These are phyloP conservation scores for Alsophila aescularia DNA, from an alignment of 2,888 invertebrate genomes.

Conservation along the genomic window DNA sequence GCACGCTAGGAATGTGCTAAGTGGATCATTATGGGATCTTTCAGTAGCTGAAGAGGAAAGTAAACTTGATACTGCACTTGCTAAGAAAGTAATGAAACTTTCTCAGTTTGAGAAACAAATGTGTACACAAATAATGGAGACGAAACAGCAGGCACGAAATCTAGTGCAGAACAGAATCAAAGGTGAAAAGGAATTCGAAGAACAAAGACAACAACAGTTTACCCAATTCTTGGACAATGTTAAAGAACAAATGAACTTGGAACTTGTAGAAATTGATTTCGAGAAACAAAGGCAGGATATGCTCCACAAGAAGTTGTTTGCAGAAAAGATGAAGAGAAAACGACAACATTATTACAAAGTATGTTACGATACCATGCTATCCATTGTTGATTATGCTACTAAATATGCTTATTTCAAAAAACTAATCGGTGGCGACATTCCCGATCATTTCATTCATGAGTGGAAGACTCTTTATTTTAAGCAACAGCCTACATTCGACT, in stretches of 20 bases:
- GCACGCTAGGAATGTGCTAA: constrained; percentile 76
- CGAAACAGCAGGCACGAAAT: constrained; percentile 83
- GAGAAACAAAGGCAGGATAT: constrained; percentile 79
- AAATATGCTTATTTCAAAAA: constrained; percentile 78
- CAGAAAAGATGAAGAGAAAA: constrained; percentile 79
- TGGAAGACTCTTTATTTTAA: constrained; percentile 84
- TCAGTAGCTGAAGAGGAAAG: constrained; percentile 80
- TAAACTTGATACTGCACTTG: constrained; percentile 77
- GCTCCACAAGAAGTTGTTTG: constrained; percentile 81
- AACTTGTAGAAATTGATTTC: constrained; percentile 77
- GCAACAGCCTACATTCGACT: constrained; percentile 82
- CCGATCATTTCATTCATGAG: constrained; percentile 76
- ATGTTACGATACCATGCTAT: constrained; percentile 80
- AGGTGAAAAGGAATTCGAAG: constrained; percentile 77
- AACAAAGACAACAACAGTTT: constrained; percentile 78
- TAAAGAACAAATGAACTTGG: constrained; percentile 73
- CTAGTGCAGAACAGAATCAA: constrained; percentile 81
- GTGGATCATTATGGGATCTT: constrained; percentile 81
- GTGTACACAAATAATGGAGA: constrained; percentile 85
- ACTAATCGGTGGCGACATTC: constrained; percentile 69
- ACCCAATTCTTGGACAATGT: constrained; percentile 72
- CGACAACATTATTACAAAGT: constrained; percentile 74
- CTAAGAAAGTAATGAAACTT: constrained; percentile 84
- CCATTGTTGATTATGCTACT: constrained; percentile 82
- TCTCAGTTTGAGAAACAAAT: constrained; percentile 88